Percentiles rank a stretch among this genome's conserved stretches.
phyloP scores from a whole-genome alignment of 2,797 vertebrate species.

The Novumbra hubbsi region DNA sequence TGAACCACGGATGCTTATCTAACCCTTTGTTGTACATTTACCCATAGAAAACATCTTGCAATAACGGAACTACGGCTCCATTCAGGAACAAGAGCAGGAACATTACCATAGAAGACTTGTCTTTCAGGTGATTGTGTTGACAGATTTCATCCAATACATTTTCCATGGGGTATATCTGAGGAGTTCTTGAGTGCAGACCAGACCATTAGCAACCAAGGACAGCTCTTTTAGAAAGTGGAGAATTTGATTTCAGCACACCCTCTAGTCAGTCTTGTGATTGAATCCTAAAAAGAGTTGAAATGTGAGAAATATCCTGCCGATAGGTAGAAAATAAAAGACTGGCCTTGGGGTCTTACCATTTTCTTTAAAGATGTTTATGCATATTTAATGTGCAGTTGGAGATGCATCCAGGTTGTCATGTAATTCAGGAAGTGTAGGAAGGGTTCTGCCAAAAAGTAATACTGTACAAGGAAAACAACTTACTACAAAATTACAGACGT shows the following conservation, averaged over 20 bases:
- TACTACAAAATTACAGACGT: neutral
- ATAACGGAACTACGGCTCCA: neutral
- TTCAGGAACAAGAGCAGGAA: neutral
- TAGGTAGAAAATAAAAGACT: conserved; percentile 60
- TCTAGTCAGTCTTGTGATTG: conserved; percentile 63
- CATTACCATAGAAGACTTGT: neutral
- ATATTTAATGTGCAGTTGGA: neutral
- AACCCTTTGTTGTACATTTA: neutral
- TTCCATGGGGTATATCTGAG: conserved; percentile 47
- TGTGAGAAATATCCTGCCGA: conserved; percentile 69
- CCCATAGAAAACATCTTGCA: too few relatives aligned
- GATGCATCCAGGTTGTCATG: neutral
- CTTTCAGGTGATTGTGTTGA: conserved; percentile 51
- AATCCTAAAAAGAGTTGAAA: conserved; percentile 70
- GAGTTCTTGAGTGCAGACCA: neutral
- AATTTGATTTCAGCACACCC: conserved; percentile 56
- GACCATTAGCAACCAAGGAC: neutral
- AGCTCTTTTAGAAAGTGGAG: conserved; percentile 41
- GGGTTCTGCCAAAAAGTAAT: neutral
- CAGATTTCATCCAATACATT: conserved; percentile 51
- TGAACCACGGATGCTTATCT: neutral
- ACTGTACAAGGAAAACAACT: neutral
- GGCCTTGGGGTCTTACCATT: conserved; percentile 24
- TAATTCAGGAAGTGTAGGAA: neutral
- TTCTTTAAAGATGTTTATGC: conserved; percentile 51